These are phyloP conservation scores for Dermochelys coriacea DNA, from an alignment of 2,797 vertebrate genomes.

Conservation along the genomic window DNA sequence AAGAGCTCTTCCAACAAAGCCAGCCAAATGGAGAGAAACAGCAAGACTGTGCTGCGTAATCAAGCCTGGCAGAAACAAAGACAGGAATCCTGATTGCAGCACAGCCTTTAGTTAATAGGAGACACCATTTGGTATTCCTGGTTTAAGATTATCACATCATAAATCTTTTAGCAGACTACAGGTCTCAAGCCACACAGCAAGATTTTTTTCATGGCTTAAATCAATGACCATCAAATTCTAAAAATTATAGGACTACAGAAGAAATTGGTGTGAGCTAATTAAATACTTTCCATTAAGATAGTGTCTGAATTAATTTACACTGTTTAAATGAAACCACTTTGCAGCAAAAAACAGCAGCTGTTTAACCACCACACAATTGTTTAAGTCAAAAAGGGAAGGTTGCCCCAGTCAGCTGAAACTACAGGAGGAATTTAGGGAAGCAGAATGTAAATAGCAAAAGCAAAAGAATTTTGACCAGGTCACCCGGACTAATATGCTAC, in stretches of 20 bases:
- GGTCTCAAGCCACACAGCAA: neutral
- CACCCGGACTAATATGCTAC: neutral
- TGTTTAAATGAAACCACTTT: neutral
- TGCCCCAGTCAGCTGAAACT: neutral
- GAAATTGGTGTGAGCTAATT: neutral
- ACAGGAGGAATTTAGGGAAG: neutral
- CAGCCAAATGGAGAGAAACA: neutral
- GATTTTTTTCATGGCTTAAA: neutral
- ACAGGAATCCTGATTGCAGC: neutral
- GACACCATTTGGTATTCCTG: accelerated
- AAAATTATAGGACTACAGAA: neutral
- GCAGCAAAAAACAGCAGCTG: neutral
- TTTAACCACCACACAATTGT: accelerated
- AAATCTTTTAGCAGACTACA: accelerated
- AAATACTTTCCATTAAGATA: neutral
- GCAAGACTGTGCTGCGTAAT: neutral
- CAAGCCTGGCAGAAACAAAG: neutral
- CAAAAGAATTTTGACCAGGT: neutral
- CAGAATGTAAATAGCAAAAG: neutral
- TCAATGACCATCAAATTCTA: neutral
- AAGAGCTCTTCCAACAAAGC: neutral
- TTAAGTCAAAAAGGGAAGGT: neutral
- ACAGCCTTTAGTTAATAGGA: neutral
- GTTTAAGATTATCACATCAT: neutral
- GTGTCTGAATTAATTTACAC: accelerated